Percentiles rank a stretch among this genome's conserved stretches.
These are phyloP conservation scores for Engystomops pustulosus DNA, from an alignment of 2,113 vertebrate species.

Conservation along the genomic window DNA sequence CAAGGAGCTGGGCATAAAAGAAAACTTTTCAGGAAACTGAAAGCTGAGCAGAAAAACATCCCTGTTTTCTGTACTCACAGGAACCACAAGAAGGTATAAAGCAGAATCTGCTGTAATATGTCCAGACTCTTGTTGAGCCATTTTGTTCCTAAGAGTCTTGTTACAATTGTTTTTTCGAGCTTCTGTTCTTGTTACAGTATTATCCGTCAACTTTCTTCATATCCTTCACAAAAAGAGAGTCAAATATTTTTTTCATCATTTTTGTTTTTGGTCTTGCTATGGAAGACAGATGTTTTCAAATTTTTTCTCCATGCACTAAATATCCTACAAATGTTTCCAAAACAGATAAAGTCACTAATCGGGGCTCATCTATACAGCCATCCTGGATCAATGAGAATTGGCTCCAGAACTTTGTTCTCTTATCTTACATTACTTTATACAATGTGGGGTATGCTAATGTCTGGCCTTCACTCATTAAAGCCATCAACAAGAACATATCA, in stretches of 20 bases:
- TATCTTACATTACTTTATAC: no score
- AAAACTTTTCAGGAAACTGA: no score
- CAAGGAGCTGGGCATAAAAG: no score
- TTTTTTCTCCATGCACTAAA: no score
- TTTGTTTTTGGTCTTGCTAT: background rate
- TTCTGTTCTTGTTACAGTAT: slow-evolving; percentile 1
- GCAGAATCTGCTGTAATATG: background rate
- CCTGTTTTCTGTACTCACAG: background rate
- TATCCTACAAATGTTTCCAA: no score
- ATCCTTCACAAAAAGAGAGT: background rate
- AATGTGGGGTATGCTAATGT: no score
- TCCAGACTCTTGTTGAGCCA: background rate
- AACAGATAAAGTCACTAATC: no score
- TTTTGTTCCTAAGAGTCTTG: background rate
- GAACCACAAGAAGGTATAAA: background rate
- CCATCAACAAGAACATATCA: no score
- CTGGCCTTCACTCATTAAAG: no score
- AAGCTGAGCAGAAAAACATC: background rate
- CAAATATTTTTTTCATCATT: background rate
- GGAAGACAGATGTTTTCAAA: no score
- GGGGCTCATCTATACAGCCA: background rate
- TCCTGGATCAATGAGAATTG: no score
- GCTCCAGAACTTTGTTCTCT: no score
- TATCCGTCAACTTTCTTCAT: background rate
- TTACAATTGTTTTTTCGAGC: background rate